These are phyloP conservation scores for Harpagoxenus sublaevis DNA, from an alignment of 2,888 invertebrate genomes.

Conservation along the genomic window DNA sequence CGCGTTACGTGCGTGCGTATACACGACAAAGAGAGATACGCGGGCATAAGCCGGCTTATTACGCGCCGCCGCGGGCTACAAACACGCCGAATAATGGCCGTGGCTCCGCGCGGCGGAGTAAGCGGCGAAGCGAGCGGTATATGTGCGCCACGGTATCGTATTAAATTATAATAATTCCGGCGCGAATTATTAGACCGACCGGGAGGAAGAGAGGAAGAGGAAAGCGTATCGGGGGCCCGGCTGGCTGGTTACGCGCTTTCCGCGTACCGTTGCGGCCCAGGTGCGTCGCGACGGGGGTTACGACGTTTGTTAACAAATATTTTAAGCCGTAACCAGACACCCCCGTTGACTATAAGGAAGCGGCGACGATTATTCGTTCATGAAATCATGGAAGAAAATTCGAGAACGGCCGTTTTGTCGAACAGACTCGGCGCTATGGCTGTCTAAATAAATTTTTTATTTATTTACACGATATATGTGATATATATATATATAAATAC, in stretches of 20 bases:
- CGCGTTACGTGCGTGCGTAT: slow-evolving; percentile 73
- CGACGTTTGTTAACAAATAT: slow-evolving; percentile 81
- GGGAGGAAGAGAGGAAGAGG: slow-evolving; percentile 26
- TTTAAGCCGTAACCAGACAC: slow-evolving; percentile 79
- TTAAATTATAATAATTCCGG: slow-evolving; percentile 83
- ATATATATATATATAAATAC: too few relatives aligned
- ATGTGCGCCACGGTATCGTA: slow-evolving; percentile 75
- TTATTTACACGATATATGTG: background rate
- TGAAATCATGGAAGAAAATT: background rate
- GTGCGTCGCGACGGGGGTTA: slow-evolving; percentile 68
- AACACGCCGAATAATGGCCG: slow-evolving; percentile 79
- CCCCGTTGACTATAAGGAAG: slow-evolving; percentile 54
- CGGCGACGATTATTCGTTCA: background rate
- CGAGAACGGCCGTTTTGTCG: background rate
- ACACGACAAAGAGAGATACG: slow-evolving; percentile 73
- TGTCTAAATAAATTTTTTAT: background rate
- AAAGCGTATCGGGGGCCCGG: slow-evolving; percentile 49
- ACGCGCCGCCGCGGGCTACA: slow-evolving; percentile 76
- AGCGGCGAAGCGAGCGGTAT: slow-evolving; percentile 52
- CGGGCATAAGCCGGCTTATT: slow-evolving; percentile 77
- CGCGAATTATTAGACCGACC: slow-evolving; percentile 75
- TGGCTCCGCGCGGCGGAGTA: slow-evolving; percentile 65
- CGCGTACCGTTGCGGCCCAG: slow-evolving; percentile 61
- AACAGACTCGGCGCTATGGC: background rate
- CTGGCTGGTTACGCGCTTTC: slow-evolving; percentile 69